Evolutionary conservation across 2,113 vertebrate genomes (phyloP).

Genomic region (Lethenteron reissneri): DNA sequence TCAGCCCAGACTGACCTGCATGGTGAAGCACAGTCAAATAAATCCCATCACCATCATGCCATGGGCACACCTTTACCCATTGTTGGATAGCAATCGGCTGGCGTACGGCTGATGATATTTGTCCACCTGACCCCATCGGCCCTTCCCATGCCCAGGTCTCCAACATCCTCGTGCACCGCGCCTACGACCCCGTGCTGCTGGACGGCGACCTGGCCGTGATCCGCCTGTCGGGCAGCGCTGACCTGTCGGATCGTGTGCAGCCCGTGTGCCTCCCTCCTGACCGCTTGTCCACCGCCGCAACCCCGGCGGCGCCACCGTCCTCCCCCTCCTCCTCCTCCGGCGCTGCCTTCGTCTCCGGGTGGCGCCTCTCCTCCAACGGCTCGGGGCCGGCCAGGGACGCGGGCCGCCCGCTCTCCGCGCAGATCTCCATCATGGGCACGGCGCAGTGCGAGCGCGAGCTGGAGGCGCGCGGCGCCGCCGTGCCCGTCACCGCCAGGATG

Average conservation of each 20-base stretch:
- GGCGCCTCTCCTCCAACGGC: constrained; percentile 41
- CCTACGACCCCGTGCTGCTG: constrained; percentile 71
- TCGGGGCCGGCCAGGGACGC: constrained; percentile 23
- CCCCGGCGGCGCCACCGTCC: constrained; percentile 19
- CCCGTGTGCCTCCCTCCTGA: constrained; percentile 52
- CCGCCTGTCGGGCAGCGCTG: constrained; percentile 73
- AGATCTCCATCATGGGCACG: constrained; percentile 44
- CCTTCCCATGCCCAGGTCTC: constrained; percentile 33
- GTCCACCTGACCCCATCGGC: background rate
- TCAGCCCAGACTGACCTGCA: no score
- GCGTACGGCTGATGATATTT: background rate
- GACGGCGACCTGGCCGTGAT: constrained; percentile 68
- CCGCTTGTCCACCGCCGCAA: constrained; percentile 22
- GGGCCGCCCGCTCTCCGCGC: constrained; percentile 44
- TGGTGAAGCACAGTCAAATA: no score
- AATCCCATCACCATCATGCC: no score
- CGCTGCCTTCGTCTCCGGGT: constrained; percentile 48
- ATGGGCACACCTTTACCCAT: no score
- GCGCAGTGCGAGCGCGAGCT: constrained; percentile 75
- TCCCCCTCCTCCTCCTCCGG: no score
- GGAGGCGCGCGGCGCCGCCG: constrained; percentile 44
- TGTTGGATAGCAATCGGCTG: no score
- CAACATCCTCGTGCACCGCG: constrained; percentile 52
- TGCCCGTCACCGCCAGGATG: constrained; percentile 86
- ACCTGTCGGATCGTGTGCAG: constrained; percentile 50